Evolutionary conservation across 2,797 vertebrate genomes (phyloP), one percentile per base, ranked within the genome.

Genomic region (Phalloptychus januarius): DNA sequence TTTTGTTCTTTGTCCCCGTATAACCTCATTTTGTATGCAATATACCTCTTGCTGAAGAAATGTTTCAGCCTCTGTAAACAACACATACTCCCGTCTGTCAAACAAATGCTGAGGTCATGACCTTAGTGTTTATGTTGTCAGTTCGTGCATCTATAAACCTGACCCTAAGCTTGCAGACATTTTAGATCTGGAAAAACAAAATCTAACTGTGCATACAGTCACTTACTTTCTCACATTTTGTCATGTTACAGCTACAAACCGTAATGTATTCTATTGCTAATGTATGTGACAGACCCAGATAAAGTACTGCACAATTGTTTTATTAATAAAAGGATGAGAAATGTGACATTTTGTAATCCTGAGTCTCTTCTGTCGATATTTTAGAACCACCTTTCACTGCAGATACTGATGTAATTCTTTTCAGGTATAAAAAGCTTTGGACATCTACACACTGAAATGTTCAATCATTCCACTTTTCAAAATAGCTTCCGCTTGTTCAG

Each of bases 161-260:
- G 31, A 86, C 74, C 76, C 33, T 20, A 67, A 80, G 48, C 75
- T 78, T 72, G 45, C 79, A 75, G 77, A 82, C 78, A 61, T 72
- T 50, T 61, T 72, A n/a, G 5, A 70, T 69, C 31, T 50, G 36
- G 61, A 82, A 56, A 46, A 77, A 78, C 38, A 75, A 79, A 71
- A 72, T 67, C 40, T 74, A 12, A 63, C 73, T 82, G 65, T n/a
- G 16, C 10, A 28, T n/a, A 16, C 40, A n/a, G 5, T 13, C 10
- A 11, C 38, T 69, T 69, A 7, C 18, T n/a, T 42, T n/a, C 7
- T 69, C 38, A 13, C 40, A 15, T 25, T n/a, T 25, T 40, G 63
- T 40, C 23, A 40, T 25, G 36, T 67, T 67, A 42, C 65, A 67
- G 12, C 11, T 25, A 40, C 20, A 25, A 65, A 67, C 11, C 38